These are phyloP conservation scores for Megalurothrips usitatus DNA, from an alignment of 2,888 invertebrate genomes.

Conservation along the genomic window DNA sequence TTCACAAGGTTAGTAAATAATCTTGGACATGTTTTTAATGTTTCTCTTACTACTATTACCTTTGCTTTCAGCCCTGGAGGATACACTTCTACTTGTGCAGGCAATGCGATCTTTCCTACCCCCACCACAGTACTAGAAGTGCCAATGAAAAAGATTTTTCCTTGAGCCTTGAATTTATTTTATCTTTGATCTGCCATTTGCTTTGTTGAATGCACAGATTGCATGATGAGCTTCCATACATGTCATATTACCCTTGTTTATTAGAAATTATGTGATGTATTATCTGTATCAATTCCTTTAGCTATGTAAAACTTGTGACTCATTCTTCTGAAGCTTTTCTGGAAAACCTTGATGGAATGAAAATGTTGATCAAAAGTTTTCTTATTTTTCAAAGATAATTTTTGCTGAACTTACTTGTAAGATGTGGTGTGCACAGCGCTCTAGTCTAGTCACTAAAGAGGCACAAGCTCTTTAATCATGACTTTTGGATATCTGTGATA, in stretches of 20 bases:
- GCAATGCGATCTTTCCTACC: constrained; percentile 67
- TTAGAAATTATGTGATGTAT: background rate
- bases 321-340: no score
- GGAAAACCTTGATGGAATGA: no score
- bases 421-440: background rate
- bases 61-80: constrained; percentile 63
- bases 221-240: background rate
- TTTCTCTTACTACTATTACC: background rate
- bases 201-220: background rate
- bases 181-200: background rate
- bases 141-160: background rate
- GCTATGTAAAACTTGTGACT: background rate
- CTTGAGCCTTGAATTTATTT: background rate
- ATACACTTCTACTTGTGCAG: constrained; percentile 81
- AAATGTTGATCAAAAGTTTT: background rate
- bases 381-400: background rate
- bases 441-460: background rate
- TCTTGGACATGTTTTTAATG: background rate
- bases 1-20: constrained; percentile 27
- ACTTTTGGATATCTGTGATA: constrained; percentile 6
- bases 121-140: constrained; percentile 43
- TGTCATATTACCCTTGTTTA: background rate
- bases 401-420: background rate
- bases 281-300: background rate
- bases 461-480: background rate